Percentiles rank a stretch among this genome's conserved stretches.
phyloP scores from a whole-genome alignment of 1,140 invertebrate species.

The Subanguina moxae region DNA sequence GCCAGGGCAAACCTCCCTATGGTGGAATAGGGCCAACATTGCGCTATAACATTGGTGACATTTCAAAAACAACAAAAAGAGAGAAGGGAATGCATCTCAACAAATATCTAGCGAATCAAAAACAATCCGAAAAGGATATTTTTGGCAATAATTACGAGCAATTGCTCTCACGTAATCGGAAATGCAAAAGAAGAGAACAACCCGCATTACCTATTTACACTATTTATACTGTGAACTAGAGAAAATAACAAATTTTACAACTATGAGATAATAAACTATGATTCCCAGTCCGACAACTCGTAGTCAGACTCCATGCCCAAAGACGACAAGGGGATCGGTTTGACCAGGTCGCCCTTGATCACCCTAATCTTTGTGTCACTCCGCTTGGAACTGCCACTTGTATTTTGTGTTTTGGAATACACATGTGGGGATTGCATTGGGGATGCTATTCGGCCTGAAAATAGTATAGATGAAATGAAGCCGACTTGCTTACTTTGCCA shows the following conservation, averaged over 20 bases:
- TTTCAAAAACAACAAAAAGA: neutral
- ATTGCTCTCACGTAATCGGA: neutral
- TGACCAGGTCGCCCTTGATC: constrained; percentile 43
- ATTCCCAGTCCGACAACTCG: constrained; percentile 35
- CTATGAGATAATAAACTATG: neutral
- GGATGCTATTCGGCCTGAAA: constrained; percentile 41
- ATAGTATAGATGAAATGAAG: neutral
- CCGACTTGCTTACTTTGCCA: no score
- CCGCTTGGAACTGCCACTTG: neutral
- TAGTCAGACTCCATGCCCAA: constrained; percentile 48
- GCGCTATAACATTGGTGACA: neutral
- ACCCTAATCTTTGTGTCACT: constrained; percentile 20
- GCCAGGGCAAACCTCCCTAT: neutral
- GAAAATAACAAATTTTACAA: no score
- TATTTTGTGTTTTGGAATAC: constrained; percentile 26
- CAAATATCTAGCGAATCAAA: neutral
- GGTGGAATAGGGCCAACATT: neutral
- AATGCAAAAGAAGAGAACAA: neutral
- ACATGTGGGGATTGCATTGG: constrained; percentile 42
- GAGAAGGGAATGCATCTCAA: neutral
- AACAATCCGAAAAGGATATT: neutral
- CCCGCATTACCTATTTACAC: neutral
- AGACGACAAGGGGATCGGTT: constrained; percentile 38
- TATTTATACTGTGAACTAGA: neutral
- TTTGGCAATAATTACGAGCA: neutral